Percentiles rank a stretch among this genome's conserved stretches.
Evolutionary conservation across 2,797 vertebrate genomes (phyloP).

Genomic region (Phaenicophaeus curvirostris): DNA sequence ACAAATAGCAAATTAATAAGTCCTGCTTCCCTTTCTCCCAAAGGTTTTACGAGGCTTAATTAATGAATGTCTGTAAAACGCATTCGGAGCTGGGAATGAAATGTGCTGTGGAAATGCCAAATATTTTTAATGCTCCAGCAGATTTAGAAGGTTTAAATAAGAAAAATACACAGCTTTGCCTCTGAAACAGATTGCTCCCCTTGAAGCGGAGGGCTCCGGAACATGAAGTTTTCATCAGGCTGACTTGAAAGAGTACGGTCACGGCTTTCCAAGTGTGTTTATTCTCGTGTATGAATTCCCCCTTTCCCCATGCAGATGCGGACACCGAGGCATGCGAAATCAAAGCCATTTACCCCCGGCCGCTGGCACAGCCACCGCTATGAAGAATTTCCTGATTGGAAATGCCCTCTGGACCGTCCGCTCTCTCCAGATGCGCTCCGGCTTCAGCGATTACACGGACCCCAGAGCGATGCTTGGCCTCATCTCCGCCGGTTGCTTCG

Average conservation of each 20-base stretch:
- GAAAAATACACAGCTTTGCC: slow-evolving; percentile 63
- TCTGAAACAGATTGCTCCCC: slow-evolving; percentile 59
- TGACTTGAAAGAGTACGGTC: slow-evolving; percentile 63
- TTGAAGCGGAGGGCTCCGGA: slow-evolving; percentile 49
- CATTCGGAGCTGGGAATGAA: slow-evolving; percentile 66
- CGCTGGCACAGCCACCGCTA: slow-evolving; percentile 30
- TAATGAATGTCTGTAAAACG: slow-evolving; percentile 61
- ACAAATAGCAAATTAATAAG: slow-evolving; percentile 64
- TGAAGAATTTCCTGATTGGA: slow-evolving; percentile 47
- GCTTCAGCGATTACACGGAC: slow-evolving; percentile 34
- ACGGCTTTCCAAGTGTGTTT: slow-evolving; percentile 32
- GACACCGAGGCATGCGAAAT: slow-evolving; percentile 48
- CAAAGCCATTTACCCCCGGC: slow-evolving; percentile 23
- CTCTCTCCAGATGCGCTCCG: not conserved
- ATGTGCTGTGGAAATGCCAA: slow-evolving; percentile 70
- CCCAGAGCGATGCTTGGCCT: not conserved
- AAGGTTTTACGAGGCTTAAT: slow-evolving; percentile 60
- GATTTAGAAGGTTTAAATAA: slow-evolving; percentile 68
- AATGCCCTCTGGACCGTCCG: slow-evolving; percentile 20
- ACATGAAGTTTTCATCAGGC: slow-evolving; percentile 67
- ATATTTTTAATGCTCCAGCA: slow-evolving; percentile 67
- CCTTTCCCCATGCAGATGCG: slow-evolving; percentile 43
- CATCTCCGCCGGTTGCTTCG: not conserved
- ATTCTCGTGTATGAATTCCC: not conserved
- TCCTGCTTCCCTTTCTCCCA: slow-evolving; percentile 38